Base-by-base conservation (phyloP, 1,140 invertebrate genomes). In the Lepidurus arcticus region DNA sequence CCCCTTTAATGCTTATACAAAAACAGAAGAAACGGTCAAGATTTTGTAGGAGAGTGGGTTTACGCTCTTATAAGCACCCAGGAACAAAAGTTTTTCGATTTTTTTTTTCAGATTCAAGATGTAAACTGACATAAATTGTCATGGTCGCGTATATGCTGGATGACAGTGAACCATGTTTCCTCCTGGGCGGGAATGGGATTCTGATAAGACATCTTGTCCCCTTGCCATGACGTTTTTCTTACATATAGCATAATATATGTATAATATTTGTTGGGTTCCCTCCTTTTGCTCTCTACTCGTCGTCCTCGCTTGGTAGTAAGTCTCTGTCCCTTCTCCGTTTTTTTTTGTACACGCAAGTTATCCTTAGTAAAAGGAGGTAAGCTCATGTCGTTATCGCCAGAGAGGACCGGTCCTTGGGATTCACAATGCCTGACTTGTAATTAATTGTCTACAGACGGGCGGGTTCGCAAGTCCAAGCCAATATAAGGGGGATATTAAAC, bases 401-500 rank as follows among this genome's bases (percentile, higher is more conserved):
- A n/a, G 53, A 21, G 21, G 53, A 65, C 53, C 53, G 53, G 53
- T 65, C 53, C 53, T 65, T 65, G 16, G 21, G 53, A 65, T 65
- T 65, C 53, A 65, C 53, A 21, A 65, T 65, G 53, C 53, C 53
- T 65, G 53, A 65, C 53, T 65, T 65, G 53, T 65, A 65, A 65
- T 65, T 65, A 65, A 65, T 65, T 65, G 53, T 65, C 53, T 65
- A 65, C 53, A 65, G 53, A 21, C 53, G 53, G 53, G 21, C 53
- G 53, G 53, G 53, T 65, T 65, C 21, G 53, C 8, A 21, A 13
- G 53, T 65, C 53, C 21, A 8, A 65, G 53, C 53, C 53, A 65
- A 65, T 65, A 65, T 65, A 65, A 65, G 53, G 53, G 47, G 53
- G 53, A 65, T 65, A 65, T 65, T 65, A 65, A 65, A 65, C 53